Conservation (phyloP, 1,140 invertebrate species). For the Drosophila equinoxialis region DNA sequence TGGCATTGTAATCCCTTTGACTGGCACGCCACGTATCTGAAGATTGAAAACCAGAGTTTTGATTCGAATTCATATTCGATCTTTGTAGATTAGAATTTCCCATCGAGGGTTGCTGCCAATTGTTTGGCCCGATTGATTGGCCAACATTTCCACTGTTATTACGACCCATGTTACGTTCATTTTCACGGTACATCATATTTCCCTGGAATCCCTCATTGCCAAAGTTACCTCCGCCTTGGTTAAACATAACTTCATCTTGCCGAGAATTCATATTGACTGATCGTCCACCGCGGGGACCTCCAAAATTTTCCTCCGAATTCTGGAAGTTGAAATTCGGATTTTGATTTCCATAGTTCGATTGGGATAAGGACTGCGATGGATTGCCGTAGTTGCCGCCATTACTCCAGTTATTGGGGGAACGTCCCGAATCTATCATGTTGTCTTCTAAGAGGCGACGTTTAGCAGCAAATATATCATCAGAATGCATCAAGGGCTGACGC, state of each 20-base stretch:
- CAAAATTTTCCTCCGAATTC: background rate
- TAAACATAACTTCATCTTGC: background rate
- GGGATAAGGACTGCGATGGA: background rate
- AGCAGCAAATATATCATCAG: background rate
- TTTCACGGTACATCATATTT: background rate
- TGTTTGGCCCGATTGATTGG: background rate
- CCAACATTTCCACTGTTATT: constrained; percentile 2
- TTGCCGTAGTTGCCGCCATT: background rate
- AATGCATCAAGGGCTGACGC: background rate
- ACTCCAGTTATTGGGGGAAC: background rate
- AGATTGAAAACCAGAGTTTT: constrained; percentile 4
- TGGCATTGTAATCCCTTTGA: constrained; percentile 8
- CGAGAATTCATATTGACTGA: background rate
- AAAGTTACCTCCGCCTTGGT: background rate
- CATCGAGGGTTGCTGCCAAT: background rate
- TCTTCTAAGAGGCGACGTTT: constrained; percentile 6
- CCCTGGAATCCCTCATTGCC: background rate
- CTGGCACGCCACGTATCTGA: constrained; percentile 4
- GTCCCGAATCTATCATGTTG: background rate
- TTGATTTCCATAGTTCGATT: background rate
- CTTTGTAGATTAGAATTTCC: background rate
- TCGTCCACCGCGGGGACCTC: background rate
- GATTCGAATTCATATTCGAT: background rate
- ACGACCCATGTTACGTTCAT: constrained; percentile 1
- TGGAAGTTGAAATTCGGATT: background rate